Conservation (phyloP, 2,113 vertebrate genomes). For the Narcine bancroftii region DNA sequence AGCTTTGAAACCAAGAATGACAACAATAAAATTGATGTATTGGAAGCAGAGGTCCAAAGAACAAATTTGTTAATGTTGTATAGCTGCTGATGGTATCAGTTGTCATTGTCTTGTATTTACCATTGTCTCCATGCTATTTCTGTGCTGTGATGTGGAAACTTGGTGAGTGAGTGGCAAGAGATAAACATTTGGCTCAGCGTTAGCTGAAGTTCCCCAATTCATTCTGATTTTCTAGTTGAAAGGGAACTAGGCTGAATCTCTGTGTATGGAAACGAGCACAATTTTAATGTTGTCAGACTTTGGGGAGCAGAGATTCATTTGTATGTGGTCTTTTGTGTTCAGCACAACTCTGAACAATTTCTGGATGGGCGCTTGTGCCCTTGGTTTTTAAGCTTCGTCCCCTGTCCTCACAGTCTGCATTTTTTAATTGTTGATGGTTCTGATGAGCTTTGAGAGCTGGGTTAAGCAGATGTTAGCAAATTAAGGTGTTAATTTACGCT, state of each 20-base stretch:
- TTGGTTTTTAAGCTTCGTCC: too few species aligned
- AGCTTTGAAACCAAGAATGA: not conserved
- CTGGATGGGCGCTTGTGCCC: too few species aligned
- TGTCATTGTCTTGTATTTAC: not conserved
- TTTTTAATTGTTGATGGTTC: not conserved
- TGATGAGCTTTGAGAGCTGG: not conserved
- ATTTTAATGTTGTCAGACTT: too few species aligned
- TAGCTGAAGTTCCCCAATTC: not conserved
- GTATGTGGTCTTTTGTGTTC: too few species aligned
- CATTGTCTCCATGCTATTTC: too few species aligned
- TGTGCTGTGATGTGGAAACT: not conserved
- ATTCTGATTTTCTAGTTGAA: not conserved
- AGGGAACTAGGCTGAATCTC: not conserved
- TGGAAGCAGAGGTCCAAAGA: not conserved
- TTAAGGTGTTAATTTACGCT: constrained; percentile 13
- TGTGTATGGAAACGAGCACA: too few species aligned
- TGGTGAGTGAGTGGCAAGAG: not conserved
- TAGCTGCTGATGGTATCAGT: not conserved
- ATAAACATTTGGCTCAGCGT: not conserved
- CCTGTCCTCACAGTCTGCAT: not conserved
- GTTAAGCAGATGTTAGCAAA: not conserved
- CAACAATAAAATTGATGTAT: not conserved
- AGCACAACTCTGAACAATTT: too few species aligned
- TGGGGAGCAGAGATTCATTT: too few species aligned
- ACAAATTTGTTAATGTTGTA: not conserved